These are phyloP conservation scores for Helostoma temminkii DNA, from an alignment of 2,797 vertebrate genomes.

Conservation along the genomic window DNA sequence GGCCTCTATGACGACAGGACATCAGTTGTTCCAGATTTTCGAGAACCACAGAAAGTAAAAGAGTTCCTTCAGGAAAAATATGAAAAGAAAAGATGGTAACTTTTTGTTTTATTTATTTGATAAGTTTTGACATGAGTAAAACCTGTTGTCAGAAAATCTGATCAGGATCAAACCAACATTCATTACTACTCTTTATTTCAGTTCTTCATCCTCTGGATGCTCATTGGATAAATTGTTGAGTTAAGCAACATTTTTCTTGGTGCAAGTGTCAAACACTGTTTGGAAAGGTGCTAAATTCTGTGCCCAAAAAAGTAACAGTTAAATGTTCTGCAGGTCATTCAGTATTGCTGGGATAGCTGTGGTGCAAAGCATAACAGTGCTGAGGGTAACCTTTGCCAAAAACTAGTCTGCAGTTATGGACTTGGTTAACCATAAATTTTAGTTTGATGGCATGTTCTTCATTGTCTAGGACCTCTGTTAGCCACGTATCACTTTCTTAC, in stretches of 20 bases:
- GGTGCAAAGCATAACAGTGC: conserved; percentile 20
- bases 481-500: conserved; percentile 22
- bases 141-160: background rate
- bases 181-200: background rate
- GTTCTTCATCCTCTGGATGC: background rate
- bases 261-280: background rate
- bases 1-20: conserved; percentile 99
- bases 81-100: conserved; percentile 99
- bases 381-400: conserved; percentile 32
- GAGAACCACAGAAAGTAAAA: conserved; percentile 99
- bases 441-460: conserved; percentile 31
- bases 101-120: conserved; percentile 16
- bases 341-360: background rate
- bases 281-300: background rate
- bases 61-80: conserved; percentile 99
- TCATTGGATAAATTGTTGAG: background rate
- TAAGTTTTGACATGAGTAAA: conserved; percentile 5
- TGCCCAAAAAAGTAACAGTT: background rate
- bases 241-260: background rate
- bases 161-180: background rate
- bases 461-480: conserved; percentile 7
- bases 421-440: conserved; percentile 47
- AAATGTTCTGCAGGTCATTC: conserved; percentile 12
- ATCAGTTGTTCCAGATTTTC: conserved; percentile 98
- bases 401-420: conserved; percentile 23